phyloP scores from a whole-genome alignment of 2,113 vertebrate genomes.

The crab-eating macaque (Macaca fascicularis) region T2T-MFA8v1.1 NC_088377.1:138477001-138477500 shows the following conservation, averaged over 20 bases:
- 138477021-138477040: background rate
- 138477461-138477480: background rate
- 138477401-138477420: background rate
- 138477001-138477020: background rate
- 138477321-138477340: background rate
- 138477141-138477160: background rate
- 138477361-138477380: background rate
- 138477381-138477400: background rate
- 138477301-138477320: background rate
- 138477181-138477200: background rate
- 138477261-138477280: background rate
- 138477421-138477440: background rate
- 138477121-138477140: background rate
- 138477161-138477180: background rate
- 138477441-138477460: background rate
- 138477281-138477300: background rate
- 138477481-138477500: background rate
- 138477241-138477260: background rate
- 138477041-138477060: background rate
- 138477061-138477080: background rate
- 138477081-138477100: background rate
- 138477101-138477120: background rate
- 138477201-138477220: background rate
- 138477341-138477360: rapidly evolving
- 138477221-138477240: background rate